Evolutionary conservation across 2,113 vertebrate genomes (phyloP).

Genomic region (Anseranas semipalmata): DNA sequence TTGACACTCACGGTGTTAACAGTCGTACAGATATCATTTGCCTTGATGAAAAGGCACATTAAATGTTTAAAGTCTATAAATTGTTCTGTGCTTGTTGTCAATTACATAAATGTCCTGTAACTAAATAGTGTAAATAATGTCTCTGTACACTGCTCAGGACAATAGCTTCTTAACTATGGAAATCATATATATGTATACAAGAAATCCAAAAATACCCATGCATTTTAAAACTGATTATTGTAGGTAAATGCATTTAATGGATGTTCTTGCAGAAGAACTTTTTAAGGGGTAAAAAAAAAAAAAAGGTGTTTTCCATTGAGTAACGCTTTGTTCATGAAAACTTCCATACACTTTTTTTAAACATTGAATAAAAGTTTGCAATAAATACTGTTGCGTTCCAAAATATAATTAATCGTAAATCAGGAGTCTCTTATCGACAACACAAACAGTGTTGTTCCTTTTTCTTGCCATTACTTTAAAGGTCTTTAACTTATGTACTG

Average conservation of each 20-base stretch:
- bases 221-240: constrained; percentile 48
- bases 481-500: not conserved
- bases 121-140: constrained; percentile 28
- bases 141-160: constrained; percentile 60
- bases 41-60: constrained; percentile 67
- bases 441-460: not conserved
- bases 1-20: constrained; percentile 49
- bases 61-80: constrained; percentile 60
- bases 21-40: constrained; percentile 25
- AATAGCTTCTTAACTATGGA: constrained; percentile 24
- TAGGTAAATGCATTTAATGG: constrained; percentile 17
- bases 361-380: constrained; percentile 69
- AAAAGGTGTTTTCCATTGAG: constrained; percentile 21
- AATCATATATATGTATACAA: constrained; percentile 22
- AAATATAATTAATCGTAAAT: constrained; percentile 46
- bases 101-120: constrained; percentile 54
- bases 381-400: constrained; percentile 58
- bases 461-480: not conserved
- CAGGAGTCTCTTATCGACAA: not conserved
- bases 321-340: constrained; percentile 49
- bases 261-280: constrained; percentile 29
- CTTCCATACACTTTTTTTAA: constrained; percentile 63
- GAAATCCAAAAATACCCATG: not conserved
- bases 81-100: constrained; percentile 65
- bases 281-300: constrained; percentile 7